phyloP scores from a whole-genome alignment of 1,140 invertebrate genomes.

The Stegodyphus mimosarum region DNA sequence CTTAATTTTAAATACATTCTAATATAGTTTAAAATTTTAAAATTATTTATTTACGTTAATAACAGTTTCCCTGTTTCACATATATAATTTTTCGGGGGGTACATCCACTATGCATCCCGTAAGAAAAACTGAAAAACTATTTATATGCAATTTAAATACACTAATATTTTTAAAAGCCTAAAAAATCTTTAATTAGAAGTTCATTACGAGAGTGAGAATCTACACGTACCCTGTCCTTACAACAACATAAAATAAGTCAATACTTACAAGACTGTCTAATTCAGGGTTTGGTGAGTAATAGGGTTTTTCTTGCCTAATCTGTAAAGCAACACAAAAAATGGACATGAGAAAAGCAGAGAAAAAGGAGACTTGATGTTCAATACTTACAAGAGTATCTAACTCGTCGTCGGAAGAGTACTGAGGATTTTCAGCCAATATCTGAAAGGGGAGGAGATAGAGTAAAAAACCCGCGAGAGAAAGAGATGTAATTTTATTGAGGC shows the following conservation, averaged over 20 bases:
- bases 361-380: conserved; percentile 12
- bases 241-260: conserved; percentile 10
- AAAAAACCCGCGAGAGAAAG: conserved; percentile 50
- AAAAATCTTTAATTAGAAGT: too few species aligned
- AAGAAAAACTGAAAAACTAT: too few species aligned
- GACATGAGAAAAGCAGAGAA: conserved; percentile 19
- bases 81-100: too few species aligned
- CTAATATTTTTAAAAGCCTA: too few species aligned
- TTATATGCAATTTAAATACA: too few species aligned
- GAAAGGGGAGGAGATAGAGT: conserved; percentile 56
- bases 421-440: conserved; percentile 61
- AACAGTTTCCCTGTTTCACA: too few species aligned
- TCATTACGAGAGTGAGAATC: too few species aligned
- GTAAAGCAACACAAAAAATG: conserved; percentile 73
- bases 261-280: conserved; percentile 97
- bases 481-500: neutral
- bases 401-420: conserved; percentile 59
- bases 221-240: too few species aligned
- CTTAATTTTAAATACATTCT: too few species aligned
- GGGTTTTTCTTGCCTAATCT: conserved; percentile 97
- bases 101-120: too few species aligned
- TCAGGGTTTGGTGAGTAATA: conserved; percentile 98
- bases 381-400: conserved; percentile 62
- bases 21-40: too few species aligned
- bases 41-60: too few species aligned